These are phyloP conservation scores for Pyrgilauda ruficollis DNA, from an alignment of 2,113 vertebrate species.

Conservation along the genomic window DNA sequence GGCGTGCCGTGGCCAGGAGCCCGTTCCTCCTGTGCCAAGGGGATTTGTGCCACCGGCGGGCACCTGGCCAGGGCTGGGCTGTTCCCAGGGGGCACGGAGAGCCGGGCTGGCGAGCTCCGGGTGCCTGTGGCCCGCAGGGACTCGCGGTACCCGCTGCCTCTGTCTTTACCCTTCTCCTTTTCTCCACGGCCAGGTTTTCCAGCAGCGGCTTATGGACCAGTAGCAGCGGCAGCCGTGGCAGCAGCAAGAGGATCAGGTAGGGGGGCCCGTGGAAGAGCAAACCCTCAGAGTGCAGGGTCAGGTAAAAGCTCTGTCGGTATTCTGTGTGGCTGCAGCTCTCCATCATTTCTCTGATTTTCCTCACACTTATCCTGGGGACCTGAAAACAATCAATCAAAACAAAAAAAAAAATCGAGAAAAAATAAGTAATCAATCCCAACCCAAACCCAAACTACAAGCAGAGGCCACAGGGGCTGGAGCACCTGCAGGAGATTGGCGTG, in stretches of 20 bases:
- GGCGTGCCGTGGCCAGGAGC: accelerated
- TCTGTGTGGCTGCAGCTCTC: slow-evolving; percentile 91
- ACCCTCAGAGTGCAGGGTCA: slow-evolving; percentile 92
- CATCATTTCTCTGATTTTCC: slow-evolving; percentile 77
- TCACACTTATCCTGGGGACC: slow-evolving; percentile 56
- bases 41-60: neutral
- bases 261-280: slow-evolving; percentile 90
- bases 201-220: slow-evolving; percentile 94
- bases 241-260: slow-evolving; percentile 99
- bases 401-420: neutral
- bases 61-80: neutral
- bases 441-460: slow-evolving; percentile 37
- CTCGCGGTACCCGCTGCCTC: neutral
- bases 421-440: neutral
- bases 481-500: neutral
- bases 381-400: neutral
- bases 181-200: slow-evolving; percentile 87
- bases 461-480: slow-evolving; percentile 56
- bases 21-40: neutral
- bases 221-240: slow-evolving; percentile 92
- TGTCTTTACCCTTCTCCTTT: slow-evolving; percentile 58
- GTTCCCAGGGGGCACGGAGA: neutral
- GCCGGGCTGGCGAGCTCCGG: neutral
- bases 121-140: neutral
- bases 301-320: slow-evolving; percentile 91